Percentiles rank a stretch among this genome's conserved stretches.
Conservation (phyloP, 2,113 vertebrate genomes). For the Heterotilapia buettikoferi region DNA sequence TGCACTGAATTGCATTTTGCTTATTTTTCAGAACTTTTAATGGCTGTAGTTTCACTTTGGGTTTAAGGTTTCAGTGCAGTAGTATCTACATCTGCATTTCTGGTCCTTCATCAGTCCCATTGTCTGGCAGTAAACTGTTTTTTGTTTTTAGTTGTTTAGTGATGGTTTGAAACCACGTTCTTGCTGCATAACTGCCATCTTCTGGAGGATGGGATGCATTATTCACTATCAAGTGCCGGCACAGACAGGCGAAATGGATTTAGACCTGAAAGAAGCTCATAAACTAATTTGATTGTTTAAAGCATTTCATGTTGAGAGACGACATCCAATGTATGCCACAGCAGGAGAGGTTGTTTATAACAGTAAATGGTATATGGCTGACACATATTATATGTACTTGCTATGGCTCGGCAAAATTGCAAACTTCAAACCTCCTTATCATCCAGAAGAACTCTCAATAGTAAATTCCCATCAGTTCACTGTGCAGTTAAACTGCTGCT, state of each 20-base stretch:
- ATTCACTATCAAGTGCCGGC: accelerated
- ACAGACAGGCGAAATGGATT: not conserved
- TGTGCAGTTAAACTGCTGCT: not conserved
- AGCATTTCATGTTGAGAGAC: not conserved
- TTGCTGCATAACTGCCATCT: not conserved
- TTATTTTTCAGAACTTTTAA: not conserved
- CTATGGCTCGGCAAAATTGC: not conserved
- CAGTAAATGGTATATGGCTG: not conserved
- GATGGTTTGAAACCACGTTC: not conserved
- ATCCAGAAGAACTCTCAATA: not conserved
- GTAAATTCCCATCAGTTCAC: not conserved
- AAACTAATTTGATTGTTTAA: not conserved
- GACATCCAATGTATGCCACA: not conserved
- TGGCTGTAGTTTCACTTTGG: not conserved
- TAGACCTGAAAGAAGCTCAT: not conserved
- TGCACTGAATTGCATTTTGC: not conserved
- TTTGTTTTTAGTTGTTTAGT: not conserved
- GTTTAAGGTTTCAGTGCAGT: not conserved
- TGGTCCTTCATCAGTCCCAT: not conserved
- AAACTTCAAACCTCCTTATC: not conserved
- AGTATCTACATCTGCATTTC: not conserved
- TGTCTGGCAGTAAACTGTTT: not conserved
- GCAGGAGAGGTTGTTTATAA: not conserved
- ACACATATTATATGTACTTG: not conserved
- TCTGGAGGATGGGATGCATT: not conserved